Evolutionary conservation across 1,140 invertebrate genomes (phyloP).

Genomic region (Drosophila parvula): DNA sequence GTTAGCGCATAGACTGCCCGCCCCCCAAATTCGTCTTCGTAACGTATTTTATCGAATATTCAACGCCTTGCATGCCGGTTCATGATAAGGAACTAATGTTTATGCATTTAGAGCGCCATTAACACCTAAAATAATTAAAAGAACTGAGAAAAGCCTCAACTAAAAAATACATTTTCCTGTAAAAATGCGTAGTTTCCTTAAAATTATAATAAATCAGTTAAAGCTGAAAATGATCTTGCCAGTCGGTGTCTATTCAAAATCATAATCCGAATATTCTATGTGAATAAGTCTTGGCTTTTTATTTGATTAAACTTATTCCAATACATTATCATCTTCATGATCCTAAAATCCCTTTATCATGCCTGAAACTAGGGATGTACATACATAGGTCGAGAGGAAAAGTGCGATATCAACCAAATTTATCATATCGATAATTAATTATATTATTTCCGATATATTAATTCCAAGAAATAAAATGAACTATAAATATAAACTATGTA

Average conservation of each 20-base stretch:
- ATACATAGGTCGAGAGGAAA: too few species aligned
- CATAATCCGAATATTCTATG: too few species aligned
- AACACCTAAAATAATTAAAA: slow-evolving; percentile 6
- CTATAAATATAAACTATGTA: neutral
- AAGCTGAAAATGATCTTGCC: too few species aligned
- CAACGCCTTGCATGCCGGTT: neutral
- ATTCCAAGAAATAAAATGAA: neutral
- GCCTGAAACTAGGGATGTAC: too few species aligned
- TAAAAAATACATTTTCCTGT: neutral
- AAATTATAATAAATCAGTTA: neutral
- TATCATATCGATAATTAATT: too few species aligned
- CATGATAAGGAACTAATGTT: slow-evolving; percentile 1
- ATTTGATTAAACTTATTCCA: neutral
- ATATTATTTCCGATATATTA: neutral
- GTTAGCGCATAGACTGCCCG: slow-evolving; percentile 9
- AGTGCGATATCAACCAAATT: too few species aligned
- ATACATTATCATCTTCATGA: neutral
- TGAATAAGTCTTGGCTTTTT: too few species aligned
- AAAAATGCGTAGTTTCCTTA: neutral
- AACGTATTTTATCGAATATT: neutral
- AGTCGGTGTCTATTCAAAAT: too few species aligned
- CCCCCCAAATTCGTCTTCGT: slow-evolving; percentile 1
- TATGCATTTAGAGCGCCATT: slow-evolving; percentile 4
- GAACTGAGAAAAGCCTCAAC: neutral
- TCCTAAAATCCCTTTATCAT: neutral